Base-by-base conservation (phyloP, 2,888 invertebrate species). In the Cephus pulcher region DNA sequence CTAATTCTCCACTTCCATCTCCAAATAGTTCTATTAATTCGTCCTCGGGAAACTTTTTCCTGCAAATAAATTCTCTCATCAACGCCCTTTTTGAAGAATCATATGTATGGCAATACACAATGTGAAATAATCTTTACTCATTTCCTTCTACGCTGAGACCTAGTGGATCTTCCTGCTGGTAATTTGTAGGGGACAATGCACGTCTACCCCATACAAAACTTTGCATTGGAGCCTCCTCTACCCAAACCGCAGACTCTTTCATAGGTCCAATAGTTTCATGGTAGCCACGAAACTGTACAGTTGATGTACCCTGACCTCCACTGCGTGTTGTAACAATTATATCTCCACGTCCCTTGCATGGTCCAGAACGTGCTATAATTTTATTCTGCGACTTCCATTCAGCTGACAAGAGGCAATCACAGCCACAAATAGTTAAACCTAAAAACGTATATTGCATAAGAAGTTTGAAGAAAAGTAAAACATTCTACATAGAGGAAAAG, bases 381-480 rank as follows among this genome's bases (percentile, higher is more conserved):
- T 99, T 99, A 90, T 98, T 99, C 56, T 96, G 94, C 1, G 98
- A 98, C 89, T 98, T 98, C 99, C 99, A 99, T 93, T 99, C 99
- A 0, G 98, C 98, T 23, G 98, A 97, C 78, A 99, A 92, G 40
- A 98, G 92, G 89, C 99, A 99, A 89, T 99, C 99, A 84, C 97
- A 96, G 0, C 97, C 98, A 92, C 99, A 99, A 87, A 99, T 99
- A 88, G 96, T 96, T 12, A 99, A 92, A 77, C 97, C 98, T 98
- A 84, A n/a, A 88, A 88, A 82, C 80, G 33, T 23, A 56, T 56
- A 2, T 23, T 56, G 9, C 23, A 56, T 56, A 56, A 71, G 68
- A 73, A 30, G 4, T 34, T 12, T 71, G 15, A 37, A 37, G 33
- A 40, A 30, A 40, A 73, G 30, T 40, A 74, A n/a, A n/a, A 71